Evolutionary conservation across 2,113 vertebrate species (phyloP), one percentile per base, ranked within the genome.

Genomic region (Rissa tridactyla): DNA sequence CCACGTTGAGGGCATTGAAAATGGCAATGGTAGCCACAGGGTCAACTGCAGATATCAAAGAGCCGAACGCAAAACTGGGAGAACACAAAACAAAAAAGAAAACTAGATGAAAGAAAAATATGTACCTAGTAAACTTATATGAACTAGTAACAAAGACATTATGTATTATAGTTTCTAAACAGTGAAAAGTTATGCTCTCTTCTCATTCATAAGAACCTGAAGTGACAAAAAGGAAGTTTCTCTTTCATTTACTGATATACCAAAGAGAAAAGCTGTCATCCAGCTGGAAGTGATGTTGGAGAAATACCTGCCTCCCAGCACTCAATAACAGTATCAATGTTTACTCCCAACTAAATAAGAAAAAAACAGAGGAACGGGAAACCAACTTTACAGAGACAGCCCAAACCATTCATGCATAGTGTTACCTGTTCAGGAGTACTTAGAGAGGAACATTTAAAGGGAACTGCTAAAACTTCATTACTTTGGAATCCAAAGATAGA

Each of bases 1-100:
- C 99, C 94, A 99, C 99, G 8, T 99, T 99, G 54, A 99, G 99
- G 6, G 99, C 99, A 30, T 99, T 99, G 97, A 99, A 99, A 97
- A 99, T 99, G 49, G 99, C 99, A 65, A 99, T 99, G 51, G 99
- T 99, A 46, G 99, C 99, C 60, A 99, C 99, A 1, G 99, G 99
- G 78, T 99, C 99, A 47, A 99, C 99, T 2, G 99, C 99, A 27
- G 99, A 99, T 97, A 99, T 99, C n/a, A 99, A 97, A 47, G 99
- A 99, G 78, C 99, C 99, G 11, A 99, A 99, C 1, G 99, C 99
- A 97, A 99, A 99, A 92, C 99, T 99, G 94, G 13, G 91, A 91
- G 87, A 89, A 88, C 54, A 92, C 38, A 97, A 82, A 86, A 34
- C 86, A 38, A n/a, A 51, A 71, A 54, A 79, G 92, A 84, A 90